Base-by-base conservation (phyloP, 1,140 invertebrate species). In the Bombus pascuorum region DNA sequence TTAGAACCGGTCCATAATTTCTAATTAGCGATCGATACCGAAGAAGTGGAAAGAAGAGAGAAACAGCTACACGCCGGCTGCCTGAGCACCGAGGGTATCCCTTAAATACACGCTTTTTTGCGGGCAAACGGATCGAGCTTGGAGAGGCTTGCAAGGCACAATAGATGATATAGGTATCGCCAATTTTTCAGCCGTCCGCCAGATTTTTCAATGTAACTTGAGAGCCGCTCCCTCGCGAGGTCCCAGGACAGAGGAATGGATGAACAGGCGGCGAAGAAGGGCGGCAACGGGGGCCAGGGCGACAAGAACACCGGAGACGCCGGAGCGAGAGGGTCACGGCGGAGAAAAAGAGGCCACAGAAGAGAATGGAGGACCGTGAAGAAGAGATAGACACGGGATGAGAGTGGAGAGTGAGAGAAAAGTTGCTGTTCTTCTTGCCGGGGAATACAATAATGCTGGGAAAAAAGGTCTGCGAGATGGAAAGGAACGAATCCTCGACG, bases 181-280 rank as follows among this genome's bases (percentile, higher is more conserved):
- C 90, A 87, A 91, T 91, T 90, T 90, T 91, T 91, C 90, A 90
- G 62, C 87, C 90, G 89, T 88, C 90, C 89, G 89, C 87, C 90
- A 90, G 89, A 91, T 91, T 91, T 91, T 91, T 91, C 90, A 91
- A 91, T 91, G 90, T 91, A 90, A 90, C 90, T 89, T 85, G 90
- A 91, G 89, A 90, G 87, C 87, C 85, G 89, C 87, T 89, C 90
- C 89, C 89, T 91, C 86, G 89, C 89, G 89, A 85, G 89, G 87
- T 90, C 89, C 89, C 87, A 86, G 90, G 89, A 82, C 84, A 84
- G 78, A 90, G 90, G 87, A 91, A 91, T 91, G 90, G 90, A 91
- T 91, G 90, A 90, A 90, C 86, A 86, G 90, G 62, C 86, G 75
- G 80, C 68, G 81, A 90, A 73, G 85, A 86, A 86, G 86, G 83